Evolutionary conservation across 2,113 vertebrate genomes (phyloP).

Genomic region (Perognathus longimembris): DNA sequence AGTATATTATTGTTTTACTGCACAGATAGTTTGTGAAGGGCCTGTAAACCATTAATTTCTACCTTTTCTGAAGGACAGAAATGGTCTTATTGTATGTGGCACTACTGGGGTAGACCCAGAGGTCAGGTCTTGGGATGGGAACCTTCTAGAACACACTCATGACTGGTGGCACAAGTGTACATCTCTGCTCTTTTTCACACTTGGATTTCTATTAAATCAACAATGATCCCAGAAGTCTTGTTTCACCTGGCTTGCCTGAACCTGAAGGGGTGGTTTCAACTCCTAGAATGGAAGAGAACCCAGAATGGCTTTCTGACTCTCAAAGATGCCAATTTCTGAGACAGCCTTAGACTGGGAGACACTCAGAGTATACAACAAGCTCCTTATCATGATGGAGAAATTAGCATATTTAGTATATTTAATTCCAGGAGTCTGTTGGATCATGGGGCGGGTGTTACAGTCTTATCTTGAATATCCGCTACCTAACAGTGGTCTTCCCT

Average conservation of each 20-base stretch:
- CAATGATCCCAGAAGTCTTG: not conserved
- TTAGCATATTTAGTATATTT: not conserved
- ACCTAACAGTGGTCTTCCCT: not conserved
- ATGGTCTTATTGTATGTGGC: not conserved
- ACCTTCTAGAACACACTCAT: not conserved
- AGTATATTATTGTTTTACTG: not conserved
- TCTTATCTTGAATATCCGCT: not conserved
- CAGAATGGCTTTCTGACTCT: constrained; percentile 16
- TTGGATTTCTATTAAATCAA: not conserved
- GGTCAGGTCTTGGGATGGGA: not conserved
- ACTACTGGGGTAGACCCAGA: not conserved
- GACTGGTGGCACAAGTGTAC: not conserved
- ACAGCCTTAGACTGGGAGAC: not conserved
- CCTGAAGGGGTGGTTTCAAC: not conserved
- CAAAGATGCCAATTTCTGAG: not conserved
- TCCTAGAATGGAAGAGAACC: no score
- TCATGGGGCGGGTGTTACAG: not conserved
- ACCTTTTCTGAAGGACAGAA: not conserved
- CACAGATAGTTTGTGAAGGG: not conserved
- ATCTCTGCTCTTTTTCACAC: not conserved
- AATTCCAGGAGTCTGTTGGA: not conserved
- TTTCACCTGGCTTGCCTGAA: not conserved
- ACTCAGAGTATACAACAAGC: not conserved
- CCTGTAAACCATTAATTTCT: not conserved
- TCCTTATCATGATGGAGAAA: not conserved